A percentile compares a stretch with the other conserved stretches of the same genome.
phyloP scores from a whole-genome alignment of 2,113 vertebrate genomes.

The Tapirus terrestris region DNA sequence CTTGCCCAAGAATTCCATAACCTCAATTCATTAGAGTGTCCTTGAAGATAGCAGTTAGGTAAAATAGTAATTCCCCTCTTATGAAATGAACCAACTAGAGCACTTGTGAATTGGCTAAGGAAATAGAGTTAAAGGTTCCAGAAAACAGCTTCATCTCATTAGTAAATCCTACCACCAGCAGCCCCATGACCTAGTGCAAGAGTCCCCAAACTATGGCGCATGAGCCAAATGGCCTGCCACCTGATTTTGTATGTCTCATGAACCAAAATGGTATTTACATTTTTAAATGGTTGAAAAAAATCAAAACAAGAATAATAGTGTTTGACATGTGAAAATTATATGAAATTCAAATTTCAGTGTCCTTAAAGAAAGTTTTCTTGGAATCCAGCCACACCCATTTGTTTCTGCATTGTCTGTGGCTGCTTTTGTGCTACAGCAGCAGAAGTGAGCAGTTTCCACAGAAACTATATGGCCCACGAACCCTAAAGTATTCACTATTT shows the following conservation, averaged over 20 bases:
- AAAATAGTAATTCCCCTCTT: conserved; percentile 39
- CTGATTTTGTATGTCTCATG: neutral
- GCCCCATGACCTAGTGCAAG: neutral
- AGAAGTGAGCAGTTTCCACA: neutral
- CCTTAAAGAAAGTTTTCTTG: neutral
- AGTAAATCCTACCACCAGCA: conserved; percentile 19
- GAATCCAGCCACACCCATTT: neutral
- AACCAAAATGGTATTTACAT: conserved; percentile 16
- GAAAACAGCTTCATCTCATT: conserved; percentile 33
- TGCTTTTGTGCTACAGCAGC: neutral
- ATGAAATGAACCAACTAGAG: neutral
- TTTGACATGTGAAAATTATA: neutral
- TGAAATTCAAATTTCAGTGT: conserved; percentile 9
- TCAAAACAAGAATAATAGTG: conserved; percentile 12
- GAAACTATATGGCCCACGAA: neutral
- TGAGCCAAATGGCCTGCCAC: neutral
- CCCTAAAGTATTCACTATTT: neutral
- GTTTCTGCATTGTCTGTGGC: neutral
- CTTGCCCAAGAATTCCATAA: conserved; percentile 50
- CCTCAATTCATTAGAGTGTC: conserved; percentile 63
- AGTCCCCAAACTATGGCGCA: neutral
- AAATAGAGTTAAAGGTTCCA: conserved; percentile 24
- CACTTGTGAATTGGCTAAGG: conserved; percentile 41
- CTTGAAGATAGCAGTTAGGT: conserved; percentile 54
- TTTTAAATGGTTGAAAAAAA: conserved; percentile 32